Evolutionary conservation across 1,140 invertebrate genomes (phyloP).

Genomic region (Lanistes nyassanus): DNA sequence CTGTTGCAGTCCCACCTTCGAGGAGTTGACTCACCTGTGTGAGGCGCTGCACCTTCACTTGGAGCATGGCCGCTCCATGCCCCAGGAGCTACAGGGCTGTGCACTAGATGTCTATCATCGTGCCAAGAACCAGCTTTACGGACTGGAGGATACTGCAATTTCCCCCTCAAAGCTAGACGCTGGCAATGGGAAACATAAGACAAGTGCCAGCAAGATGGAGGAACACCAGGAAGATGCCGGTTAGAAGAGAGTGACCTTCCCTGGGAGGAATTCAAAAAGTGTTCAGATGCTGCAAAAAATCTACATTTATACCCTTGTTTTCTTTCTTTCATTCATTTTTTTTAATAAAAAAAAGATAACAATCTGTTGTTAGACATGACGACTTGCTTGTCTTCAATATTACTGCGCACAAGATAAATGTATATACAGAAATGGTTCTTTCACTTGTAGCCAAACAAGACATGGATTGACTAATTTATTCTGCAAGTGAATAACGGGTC

Average conservation of each 20-base stretch:
- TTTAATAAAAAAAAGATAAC: no score
- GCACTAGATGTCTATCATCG: conserved; percentile 49
- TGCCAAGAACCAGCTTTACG: conserved; percentile 30
- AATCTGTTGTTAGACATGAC: no score
- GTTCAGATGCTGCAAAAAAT: no score
- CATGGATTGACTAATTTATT: no score
- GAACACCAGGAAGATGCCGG: neutral
- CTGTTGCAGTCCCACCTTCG: conserved; percentile 56
- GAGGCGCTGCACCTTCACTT: conserved; percentile 53
- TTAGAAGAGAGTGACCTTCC: neutral
- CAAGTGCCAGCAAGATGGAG: conserved; percentile 5
- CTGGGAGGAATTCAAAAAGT: no score
- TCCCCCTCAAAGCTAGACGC: conserved; percentile 4
- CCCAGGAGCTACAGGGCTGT: conserved; percentile 50
- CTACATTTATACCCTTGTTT: no score
- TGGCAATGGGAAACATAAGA: conserved; percentile 1
- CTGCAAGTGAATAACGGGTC: no score
- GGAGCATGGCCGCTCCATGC: conserved; percentile 50
- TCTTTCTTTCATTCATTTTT: no score
- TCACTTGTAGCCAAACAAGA: no score
- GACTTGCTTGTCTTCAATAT: no score
- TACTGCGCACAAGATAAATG: no score
- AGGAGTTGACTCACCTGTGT: conserved; percentile 46
- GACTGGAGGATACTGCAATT: conserved; percentile 24
- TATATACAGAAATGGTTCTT: no score